Conservation (phyloP, 2,113 vertebrate genomes). For the Ceyx margarethae region DNA sequence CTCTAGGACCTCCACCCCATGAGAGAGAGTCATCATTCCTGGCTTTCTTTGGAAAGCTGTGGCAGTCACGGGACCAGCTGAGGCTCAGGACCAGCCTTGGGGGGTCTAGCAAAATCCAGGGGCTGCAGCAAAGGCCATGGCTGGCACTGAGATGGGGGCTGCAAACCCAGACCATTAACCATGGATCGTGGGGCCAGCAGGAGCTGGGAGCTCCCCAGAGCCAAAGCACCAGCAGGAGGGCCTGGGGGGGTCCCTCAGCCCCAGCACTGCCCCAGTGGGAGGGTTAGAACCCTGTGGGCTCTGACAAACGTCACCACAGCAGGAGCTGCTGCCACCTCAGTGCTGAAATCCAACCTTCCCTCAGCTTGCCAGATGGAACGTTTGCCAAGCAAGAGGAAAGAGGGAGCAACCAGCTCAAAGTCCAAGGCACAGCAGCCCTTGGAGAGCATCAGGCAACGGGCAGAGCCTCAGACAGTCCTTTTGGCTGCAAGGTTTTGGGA, state of each 20-base stretch:
- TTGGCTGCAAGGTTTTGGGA: background rate
- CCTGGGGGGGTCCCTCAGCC: rapidly evolving
- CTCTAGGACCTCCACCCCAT: background rate
- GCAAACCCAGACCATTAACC: rapidly evolving
- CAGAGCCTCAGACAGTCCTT: background rate
- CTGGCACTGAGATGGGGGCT: background rate
- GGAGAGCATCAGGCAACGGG: background rate
- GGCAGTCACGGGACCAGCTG: background rate
- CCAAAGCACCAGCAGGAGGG: too few relatives aligned
- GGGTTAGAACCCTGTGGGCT: background rate
- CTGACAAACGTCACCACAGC: background rate
- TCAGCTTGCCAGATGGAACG: rapidly evolving
- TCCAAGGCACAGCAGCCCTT: background rate
- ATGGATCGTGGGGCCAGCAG: rapidly evolving
- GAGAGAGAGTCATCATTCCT: too few relatives aligned
- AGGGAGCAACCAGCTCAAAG: background rate
- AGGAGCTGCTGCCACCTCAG: background rate
- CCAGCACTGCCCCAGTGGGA: background rate
- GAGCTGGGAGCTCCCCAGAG: background rate
- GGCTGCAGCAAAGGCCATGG: background rate
- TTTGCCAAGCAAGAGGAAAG: background rate
- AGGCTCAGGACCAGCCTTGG: background rate
- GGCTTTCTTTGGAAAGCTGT: background rate
- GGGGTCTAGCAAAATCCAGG: background rate
- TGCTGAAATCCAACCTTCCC: background rate